Evolutionary conservation across 2,797 vertebrate genomes (phyloP).

Genomic region (Enteromius afrohamiltoni): DNA sequence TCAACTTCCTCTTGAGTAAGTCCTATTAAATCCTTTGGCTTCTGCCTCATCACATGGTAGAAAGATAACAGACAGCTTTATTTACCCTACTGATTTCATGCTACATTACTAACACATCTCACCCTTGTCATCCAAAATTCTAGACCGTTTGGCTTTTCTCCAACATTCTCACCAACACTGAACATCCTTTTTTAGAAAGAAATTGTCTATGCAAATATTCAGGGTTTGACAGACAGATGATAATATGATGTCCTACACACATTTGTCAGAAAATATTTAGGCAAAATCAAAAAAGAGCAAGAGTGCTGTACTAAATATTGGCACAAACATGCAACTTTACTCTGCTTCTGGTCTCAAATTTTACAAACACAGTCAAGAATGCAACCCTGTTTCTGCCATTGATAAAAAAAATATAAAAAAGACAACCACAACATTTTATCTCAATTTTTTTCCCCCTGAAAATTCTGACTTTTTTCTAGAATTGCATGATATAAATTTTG

Average conservation of each 20-base stretch:
- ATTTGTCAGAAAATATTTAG: slow-evolving; percentile 22
- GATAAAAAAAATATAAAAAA: background rate
- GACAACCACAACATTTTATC: background rate
- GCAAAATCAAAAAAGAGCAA: slow-evolving; percentile 1
- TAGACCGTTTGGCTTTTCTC: slow-evolving; percentile 54
- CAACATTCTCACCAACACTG: slow-evolving; percentile 41
- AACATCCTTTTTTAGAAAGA: slow-evolving; percentile 30
- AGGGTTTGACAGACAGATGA: slow-evolving; percentile 34
- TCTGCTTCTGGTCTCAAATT: background rate
- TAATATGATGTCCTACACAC: background rate
- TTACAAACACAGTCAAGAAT: background rate
- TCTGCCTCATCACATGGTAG: slow-evolving; percentile 68
- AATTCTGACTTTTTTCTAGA: background rate
- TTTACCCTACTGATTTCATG: slow-evolving; percentile 74
- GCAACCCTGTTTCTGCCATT: background rate
- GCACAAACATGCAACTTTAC: background rate
- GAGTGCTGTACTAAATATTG: background rate
- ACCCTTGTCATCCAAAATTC: slow-evolving; percentile 66
- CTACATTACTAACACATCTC: slow-evolving; percentile 65
- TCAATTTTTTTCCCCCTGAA: background rate
- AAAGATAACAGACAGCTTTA: slow-evolving; percentile 71
- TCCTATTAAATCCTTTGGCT: slow-evolving; percentile 66
- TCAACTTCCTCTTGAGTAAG: slow-evolving; percentile 66
- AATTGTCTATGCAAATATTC: slow-evolving; percentile 1
- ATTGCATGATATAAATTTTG: background rate